Base-by-base conservation (phyloP, 2,797 vertebrate species). In the Nasua narica region DNA sequence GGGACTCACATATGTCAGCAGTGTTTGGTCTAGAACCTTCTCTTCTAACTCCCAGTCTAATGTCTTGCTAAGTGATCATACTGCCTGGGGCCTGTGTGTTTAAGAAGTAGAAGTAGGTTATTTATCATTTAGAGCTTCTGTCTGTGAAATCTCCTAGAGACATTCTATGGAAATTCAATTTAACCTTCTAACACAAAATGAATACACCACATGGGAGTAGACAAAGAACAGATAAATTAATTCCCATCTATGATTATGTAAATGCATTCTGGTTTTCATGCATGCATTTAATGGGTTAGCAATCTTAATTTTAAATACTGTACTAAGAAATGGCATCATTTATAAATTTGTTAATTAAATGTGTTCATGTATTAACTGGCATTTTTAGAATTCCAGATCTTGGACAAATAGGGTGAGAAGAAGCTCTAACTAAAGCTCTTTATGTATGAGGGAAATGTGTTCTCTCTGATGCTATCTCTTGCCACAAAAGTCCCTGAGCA, bases 301-400 rank as follows among this genome's bases (percentile, higher is more conserved):
- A 90, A 82, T 95, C 87, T 76, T 60, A 69, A 84, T 93, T 93
- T 96, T 93, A 95, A 97, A 90, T 93, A 85, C 19, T 84, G n/a
- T 67, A 35, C 69, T 90, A 81, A 78, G 92, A 96, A 96, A 60
- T 58, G 46, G n/a, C 60, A 52, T 78, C 69, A 86, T 93, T 95
- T 81, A 52, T 52, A 90, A 50, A 90, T 50, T 82, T 95, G 37
- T 82, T 74, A 95, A 86, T 86, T 95, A 94, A 97, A 65, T 83
- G 37, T 60, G 32, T 88, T 90, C 78, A 10, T 69, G 40, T 91
- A 65, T 88, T 94, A 86, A 82, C 87, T 65, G 52, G 40, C 60
- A 65, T 58, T 25, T n/a, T 92, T 81, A 95, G 70, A 82, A 90
- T 89, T 84, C 40, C 35, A 76, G 70, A 69, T 93, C 32, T 96